Evolutionary conservation across 2,888 invertebrate genomes (phyloP).

Genomic region (Choreutis nemorana): DNA sequence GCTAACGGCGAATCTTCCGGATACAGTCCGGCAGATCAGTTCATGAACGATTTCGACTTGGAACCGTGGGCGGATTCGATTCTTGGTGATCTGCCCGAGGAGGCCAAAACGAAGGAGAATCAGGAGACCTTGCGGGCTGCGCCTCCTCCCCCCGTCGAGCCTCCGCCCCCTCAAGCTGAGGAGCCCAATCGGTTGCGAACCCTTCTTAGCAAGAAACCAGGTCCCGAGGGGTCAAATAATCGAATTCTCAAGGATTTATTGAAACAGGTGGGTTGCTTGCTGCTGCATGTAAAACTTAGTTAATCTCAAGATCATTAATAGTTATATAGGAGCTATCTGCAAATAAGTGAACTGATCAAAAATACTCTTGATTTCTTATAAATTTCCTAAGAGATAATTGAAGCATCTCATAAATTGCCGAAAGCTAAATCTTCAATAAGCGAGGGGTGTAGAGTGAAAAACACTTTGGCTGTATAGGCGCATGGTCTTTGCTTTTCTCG

Average conservation of each 20-base stretch:
- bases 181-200: constrained; percentile 66
- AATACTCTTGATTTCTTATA: too few relatives aligned
- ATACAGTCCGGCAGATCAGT: constrained; percentile 48
- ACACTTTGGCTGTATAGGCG: too few relatives aligned
- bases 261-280: too few relatives aligned
- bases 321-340: too few relatives aligned
- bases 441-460: too few relatives aligned
- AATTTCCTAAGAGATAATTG: too few relatives aligned
- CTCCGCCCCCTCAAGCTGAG: constrained; percentile 18
- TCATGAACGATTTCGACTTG: constrained; percentile 72
- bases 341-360: too few relatives aligned
- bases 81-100: constrained; percentile 69
- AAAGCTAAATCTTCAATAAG: too few relatives aligned
- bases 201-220: constrained; percentile 64
- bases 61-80: constrained; percentile 71
- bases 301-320: too few relatives aligned
- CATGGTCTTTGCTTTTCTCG: too few relatives aligned
- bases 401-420: too few relatives aligned
- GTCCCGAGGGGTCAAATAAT: constrained; percentile 33
- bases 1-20: constrained; percentile 69
- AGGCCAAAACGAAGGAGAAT: constrained; percentile 52
- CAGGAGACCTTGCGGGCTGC: constrained; percentile 49
- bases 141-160: constrained; percentile 21
- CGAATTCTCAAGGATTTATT: constrained; percentile 48
- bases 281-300: neutral